Evolutionary conservation across 2,113 vertebrate genomes (phyloP), one percentile per base, ranked within the genome.

Genomic region (Bujurquina vittata): DNA sequence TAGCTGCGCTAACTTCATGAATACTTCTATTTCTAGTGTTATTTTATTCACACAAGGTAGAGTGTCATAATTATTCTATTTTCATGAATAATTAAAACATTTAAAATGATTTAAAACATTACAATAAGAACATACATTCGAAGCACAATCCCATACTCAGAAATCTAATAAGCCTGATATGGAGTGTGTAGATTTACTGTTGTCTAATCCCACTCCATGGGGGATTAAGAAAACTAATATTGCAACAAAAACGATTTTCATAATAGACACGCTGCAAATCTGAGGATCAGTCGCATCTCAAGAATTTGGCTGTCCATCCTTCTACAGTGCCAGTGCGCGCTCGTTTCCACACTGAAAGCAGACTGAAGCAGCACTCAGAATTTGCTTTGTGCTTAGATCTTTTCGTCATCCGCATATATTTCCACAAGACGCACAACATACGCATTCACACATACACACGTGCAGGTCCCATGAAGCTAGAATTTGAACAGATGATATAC

Each of bases 401-500:
- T 37, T 29, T 79, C 35, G 11, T 65, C 55, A 52, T 46, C 20
- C 23, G 37, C 35, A 9, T 77, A 17, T 77, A 35, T 46, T 67
- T 69, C 62, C 40, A 54, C 57, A 37, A 46, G 29, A 49, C 33
- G 6, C 57, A 22, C 18, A 46, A 54, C 37, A 75, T 29, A 69
- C 61, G 54, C 63, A 69, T 35, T 72, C 57, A 29, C 72, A 58
- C 61, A 73, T 35, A 49, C 56, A 74, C 67, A 84, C 65, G 79
- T 35, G 73, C 55, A 74, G 46, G 46, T 83, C 54, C 56, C 63
- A 81, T 82, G 65, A 80, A 84, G 83, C 80, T 77, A 74, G 56
- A 84, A 77, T 85, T 76, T 81, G 83, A 90, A 80, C 83, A 92
- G 84, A 88, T 91, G 88, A 91, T 91, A 83, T 74, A 58, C 59